phyloP scores from a whole-genome alignment of 2,113 vertebrate genomes.

The Channa argus region DNA sequence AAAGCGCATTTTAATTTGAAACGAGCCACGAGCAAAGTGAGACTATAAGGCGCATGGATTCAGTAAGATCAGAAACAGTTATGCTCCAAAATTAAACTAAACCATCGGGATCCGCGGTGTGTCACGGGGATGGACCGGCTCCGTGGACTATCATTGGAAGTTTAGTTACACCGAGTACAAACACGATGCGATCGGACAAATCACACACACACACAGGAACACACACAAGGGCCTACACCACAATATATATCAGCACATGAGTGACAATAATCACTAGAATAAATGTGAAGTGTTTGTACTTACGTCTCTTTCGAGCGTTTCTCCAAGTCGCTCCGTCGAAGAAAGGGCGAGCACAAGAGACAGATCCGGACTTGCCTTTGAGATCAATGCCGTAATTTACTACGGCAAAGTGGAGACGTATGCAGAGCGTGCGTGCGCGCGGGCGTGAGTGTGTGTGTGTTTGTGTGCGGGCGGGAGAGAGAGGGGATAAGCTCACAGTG shows the following conservation, averaged over 20 bases:
- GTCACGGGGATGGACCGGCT: constrained; percentile 6
- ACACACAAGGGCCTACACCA: background rate
- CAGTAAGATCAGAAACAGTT: background rate
- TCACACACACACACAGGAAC: background rate
- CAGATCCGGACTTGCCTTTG: constrained; percentile 53
- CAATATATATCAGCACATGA: background rate
- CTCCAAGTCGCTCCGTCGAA: constrained; percentile 55
- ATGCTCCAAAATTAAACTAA: background rate
- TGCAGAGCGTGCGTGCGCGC: constrained; percentile 39
- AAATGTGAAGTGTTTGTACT: constrained; percentile 34
- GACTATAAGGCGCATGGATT: background rate
- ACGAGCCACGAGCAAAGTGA: background rate
- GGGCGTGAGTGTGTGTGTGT: constrained; percentile 9
- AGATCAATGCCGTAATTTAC: constrained; percentile 67
- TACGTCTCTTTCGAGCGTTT: constrained; percentile 55
- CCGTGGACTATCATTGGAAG: constrained; percentile 16
- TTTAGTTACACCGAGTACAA: constrained; percentile 22
- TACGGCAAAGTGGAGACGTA: constrained; percentile 60
- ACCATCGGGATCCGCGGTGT: constrained; percentile 7
- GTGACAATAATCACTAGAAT: background rate
- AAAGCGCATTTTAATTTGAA: background rate
- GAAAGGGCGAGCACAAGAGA: constrained; percentile 47
- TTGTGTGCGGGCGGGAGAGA: constrained; percentile 9
- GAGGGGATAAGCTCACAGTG: background rate
- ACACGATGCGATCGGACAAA: constrained; percentile 14